Evolutionary conservation across 2,888 invertebrate species (phyloP).

Genomic region (Yponomeuta evonymella): DNA sequence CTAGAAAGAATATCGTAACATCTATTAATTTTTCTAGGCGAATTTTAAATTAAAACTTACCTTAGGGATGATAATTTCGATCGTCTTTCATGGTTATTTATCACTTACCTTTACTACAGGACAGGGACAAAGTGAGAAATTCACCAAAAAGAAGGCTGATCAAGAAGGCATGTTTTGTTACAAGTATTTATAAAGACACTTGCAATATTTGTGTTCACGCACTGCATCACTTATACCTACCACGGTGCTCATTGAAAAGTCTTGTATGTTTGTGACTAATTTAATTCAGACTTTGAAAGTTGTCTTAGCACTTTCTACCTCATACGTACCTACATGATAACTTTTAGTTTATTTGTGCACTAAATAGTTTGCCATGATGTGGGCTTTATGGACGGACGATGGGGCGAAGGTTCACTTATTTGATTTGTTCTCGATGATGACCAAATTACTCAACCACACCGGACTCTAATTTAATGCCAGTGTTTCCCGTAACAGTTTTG

Average conservation of each 20-base stretch:
- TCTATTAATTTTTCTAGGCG: too few species aligned
- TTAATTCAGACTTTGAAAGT: neutral
- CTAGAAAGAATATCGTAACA: too few species aligned
- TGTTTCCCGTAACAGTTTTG: constrained; percentile 68
- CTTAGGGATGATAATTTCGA: too few species aligned
- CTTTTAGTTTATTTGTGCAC: neutral
- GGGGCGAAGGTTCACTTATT: too few species aligned
- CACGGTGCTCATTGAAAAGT: neutral
- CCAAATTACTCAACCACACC: neutral
- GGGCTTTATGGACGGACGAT: neutral
- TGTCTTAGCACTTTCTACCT: neutral
- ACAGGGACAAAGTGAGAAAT: neutral
- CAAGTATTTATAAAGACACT: neutral
- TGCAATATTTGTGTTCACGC: constrained; percentile 5
- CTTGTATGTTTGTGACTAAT: neutral
- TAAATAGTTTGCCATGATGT: neutral
- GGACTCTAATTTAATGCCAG: too few species aligned
- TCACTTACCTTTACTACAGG: neutral
- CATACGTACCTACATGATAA: neutral
- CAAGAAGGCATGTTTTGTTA: neutral
- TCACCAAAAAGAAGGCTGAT: neutral
- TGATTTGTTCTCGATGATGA: neutral
- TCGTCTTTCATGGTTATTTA: neutral
- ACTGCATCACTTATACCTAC: neutral
- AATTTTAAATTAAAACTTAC: too few species aligned